A percentile compares a stretch with the other conserved stretches of the same genome.
These are phyloP conservation scores for Chloroceryle aenea DNA, from an alignment of 2,113 vertebrate species.

Conservation along the genomic window DNA sequence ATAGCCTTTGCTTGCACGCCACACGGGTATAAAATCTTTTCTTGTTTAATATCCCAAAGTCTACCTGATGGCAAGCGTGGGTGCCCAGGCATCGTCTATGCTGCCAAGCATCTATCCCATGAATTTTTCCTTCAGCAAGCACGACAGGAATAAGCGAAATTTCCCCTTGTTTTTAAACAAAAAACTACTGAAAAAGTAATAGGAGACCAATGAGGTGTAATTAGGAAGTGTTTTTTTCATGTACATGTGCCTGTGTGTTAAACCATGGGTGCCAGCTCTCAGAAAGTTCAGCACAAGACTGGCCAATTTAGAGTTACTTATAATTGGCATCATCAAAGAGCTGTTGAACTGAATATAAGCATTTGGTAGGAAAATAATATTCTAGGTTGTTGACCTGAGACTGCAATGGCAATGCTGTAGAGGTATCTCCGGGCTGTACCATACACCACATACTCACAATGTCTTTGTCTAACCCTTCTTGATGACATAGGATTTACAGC, in stretches of 20 bases:
- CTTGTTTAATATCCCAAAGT: not conserved
- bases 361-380: not conserved
- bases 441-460: accelerated
- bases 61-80: accelerated
- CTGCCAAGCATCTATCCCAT: accelerated
- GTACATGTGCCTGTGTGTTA: not conserved
- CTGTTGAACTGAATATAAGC: not conserved
- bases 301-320: not conserved
- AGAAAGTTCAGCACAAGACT: not conserved
- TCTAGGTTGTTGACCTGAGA: not conserved
- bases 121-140: not conserved
- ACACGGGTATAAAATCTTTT: not conserved
- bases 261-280: not conserved
- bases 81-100: accelerated
- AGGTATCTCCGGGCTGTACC: not conserved
- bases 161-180: not conserved
- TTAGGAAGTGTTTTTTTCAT: not conserved
- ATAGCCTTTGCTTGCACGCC: not conserved
- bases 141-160: not conserved
- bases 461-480: not conserved
- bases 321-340: not conserved
- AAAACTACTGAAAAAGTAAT: not conserved
- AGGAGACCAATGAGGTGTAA: not conserved
- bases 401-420: accelerated
- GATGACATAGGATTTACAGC: accelerated